These are phyloP conservation scores for Tetrao urogallus DNA, from an alignment of 2,113 vertebrate species.

Conservation along the genomic window DNA sequence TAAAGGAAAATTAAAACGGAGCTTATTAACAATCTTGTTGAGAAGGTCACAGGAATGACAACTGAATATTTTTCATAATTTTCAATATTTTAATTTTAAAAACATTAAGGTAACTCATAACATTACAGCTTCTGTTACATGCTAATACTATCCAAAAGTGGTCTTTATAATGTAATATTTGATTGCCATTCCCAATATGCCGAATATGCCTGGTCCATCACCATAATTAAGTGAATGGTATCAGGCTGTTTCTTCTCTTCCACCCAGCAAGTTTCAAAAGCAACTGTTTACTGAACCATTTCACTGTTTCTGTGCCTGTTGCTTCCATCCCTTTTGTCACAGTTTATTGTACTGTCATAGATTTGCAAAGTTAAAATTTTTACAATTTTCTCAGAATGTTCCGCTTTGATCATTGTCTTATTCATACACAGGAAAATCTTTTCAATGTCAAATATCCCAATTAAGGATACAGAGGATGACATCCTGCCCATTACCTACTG, in stretches of 20 bases:
- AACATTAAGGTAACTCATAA: neutral
- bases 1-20: neutral
- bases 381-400: neutral
- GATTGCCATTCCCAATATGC: accelerated
- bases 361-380: neutral
- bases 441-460: neutral
- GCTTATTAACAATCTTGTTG: neutral
- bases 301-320: neutral
- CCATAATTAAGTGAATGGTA: neutral
- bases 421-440: neutral
- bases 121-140: neutral
- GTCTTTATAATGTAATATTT: neutral
- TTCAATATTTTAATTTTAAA: constrained; percentile 2
- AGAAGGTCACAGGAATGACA: neutral
- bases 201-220: neutral
- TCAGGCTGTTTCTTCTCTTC: neutral
- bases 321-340: neutral
- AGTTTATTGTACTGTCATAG: neutral
- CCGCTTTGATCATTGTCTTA: neutral
- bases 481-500: neutral
- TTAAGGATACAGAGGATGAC: neutral
- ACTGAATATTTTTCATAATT: neutral
- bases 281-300: neutral
- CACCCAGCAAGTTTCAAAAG: neutral
- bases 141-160: neutral